Base-by-base conservation (phyloP, 2,888 invertebrate genomes). In the Tiliacea aurago region DNA sequence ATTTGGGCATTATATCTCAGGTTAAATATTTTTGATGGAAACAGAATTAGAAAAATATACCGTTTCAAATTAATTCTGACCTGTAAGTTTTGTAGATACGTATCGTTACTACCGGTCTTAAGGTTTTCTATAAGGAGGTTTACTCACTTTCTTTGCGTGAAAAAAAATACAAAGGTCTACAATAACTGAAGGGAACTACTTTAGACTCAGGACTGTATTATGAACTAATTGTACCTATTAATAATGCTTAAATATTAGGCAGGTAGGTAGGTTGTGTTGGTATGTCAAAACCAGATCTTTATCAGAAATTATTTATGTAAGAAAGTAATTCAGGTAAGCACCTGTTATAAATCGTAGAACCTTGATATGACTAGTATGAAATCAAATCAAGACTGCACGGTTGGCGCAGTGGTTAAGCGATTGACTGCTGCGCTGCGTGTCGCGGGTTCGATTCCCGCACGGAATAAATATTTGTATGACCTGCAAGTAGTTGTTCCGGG, bases 231-330 rank as follows among this genome's bases (percentile, higher is more conserved):
- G 6, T 37, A 37, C 5, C 6, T 5, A 33, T 4, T 33, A 3
- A 4, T 20, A n/a, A 10, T 55, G 15, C 59, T 20, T 77, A 10
- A 62, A 66, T 41, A 47, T 63, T 49, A 28, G 28, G 28, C 28
- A 28, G 28, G 28, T 28, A 28, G 28, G 28, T n/a, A n/a, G n/a
- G n/a, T n/a, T n/a, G n/a, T n/a, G n/a, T n/a, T n/a, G n/a, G n/a
- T 28, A 65, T 68, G 9, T 15, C 43, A 61, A 56, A 20, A 66
- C 15, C 45, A 1, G 78, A 78, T 78, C 33, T 20, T 63, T 78
- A 78, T 78, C 78, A 0, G 33, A 67, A 33, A 67, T 67, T 73
- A 72, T 78, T 78, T 78, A 78, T 78, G 62, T 49, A 33, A 6
- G 28, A 49, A 77, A 53, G 23, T 53, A 73, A 78, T 78, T 73